Conservation (phyloP, 2,888 invertebrate species). For the Noctua janthina region DNA sequence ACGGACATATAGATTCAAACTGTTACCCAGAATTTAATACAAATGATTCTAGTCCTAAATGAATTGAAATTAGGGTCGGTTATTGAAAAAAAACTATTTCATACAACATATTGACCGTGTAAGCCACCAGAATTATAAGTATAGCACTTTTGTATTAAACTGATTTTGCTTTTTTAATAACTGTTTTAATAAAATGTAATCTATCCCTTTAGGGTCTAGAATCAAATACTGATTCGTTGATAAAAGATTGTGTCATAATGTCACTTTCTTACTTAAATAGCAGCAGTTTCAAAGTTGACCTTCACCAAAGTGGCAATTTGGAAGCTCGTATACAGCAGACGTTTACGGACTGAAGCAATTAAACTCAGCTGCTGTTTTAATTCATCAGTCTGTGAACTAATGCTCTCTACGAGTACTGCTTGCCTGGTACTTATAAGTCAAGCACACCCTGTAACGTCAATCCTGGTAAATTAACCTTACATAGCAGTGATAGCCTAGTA, state of each 20-base stretch:
- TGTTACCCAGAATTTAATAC: neutral
- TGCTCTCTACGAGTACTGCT: neutral
- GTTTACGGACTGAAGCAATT: neutral
- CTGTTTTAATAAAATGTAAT: neutral
- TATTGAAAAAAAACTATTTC: neutral
- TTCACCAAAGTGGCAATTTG: neutral
- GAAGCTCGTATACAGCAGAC: neutral
- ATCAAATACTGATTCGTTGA: neutral
- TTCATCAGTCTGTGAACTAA: neutral
- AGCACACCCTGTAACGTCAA: neutral
- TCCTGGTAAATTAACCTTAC: neutral
- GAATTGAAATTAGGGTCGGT: neutral
- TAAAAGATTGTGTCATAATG: neutral
- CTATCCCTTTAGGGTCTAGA: neutral
- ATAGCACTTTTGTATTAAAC: neutral
- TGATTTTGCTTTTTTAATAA: neutral
- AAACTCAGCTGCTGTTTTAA: neutral
- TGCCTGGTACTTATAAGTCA: neutral
- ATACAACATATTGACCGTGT: neutral
- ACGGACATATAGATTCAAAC: neutral
- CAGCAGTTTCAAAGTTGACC: neutral
- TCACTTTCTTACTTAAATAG: neutral
- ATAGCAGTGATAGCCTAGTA: too few relatives aligned
- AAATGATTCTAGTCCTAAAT: neutral
- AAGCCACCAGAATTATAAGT: neutral